Percentiles rank a stretch among this genome's conserved stretches.
Evolutionary conservation across 2,113 vertebrate genomes (phyloP).

Genomic region (Prietella phreatophila): DNA sequence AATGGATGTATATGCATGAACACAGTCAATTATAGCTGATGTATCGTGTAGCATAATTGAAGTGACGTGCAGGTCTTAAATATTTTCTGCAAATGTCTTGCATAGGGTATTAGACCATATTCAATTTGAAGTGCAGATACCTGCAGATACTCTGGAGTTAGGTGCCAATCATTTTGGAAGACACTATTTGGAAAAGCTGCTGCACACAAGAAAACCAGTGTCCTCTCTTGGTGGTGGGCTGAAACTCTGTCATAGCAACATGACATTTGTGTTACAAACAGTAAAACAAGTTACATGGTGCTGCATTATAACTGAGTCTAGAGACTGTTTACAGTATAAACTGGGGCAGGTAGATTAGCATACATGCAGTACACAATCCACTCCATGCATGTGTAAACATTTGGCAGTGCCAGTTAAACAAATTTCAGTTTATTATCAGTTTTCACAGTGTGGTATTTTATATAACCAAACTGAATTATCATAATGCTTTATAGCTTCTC

Average conservation of each 20-base stretch:
- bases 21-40: too few relatives aligned
- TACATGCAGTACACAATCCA: not conserved
- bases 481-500: not conserved
- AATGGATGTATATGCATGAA: too few relatives aligned
- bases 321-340: not conserved
- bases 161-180: not conserved
- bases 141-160: too few relatives aligned
- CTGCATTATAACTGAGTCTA: not conserved
- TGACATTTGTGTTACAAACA: constrained; percentile 38
- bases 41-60: too few relatives aligned
- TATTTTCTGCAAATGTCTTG: too few relatives aligned
- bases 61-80: too few relatives aligned
- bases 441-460: not conserved
- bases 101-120: too few relatives aligned
- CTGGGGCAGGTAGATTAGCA: not conserved
- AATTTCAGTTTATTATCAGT: not conserved
- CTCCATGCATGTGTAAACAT: not conserved
- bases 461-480: not conserved
- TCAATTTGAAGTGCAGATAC: too few relatives aligned
- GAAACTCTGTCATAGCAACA: constrained; percentile 25
- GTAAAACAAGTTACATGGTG: constrained; percentile 16
- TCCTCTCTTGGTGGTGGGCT: not conserved
- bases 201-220: constrained; percentile 1
- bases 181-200: not conserved
- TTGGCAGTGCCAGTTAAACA: not conserved